Conservation (phyloP, 2,113 vertebrate species). For the Nymphicus hollandicus region DNA sequence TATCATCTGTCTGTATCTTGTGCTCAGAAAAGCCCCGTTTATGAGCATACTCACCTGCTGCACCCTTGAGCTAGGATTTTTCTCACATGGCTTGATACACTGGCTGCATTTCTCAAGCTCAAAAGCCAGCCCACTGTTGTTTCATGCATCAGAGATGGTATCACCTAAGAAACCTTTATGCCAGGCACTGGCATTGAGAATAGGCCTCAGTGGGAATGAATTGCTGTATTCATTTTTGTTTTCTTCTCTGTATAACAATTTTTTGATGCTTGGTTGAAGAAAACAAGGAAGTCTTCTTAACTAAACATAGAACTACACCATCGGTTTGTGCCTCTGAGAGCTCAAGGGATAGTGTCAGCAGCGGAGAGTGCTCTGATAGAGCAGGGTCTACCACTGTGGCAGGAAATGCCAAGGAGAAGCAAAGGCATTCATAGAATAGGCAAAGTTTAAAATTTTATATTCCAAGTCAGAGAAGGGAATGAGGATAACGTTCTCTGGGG, state of each 20-base stretch:
- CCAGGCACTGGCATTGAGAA: background rate
- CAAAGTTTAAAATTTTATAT: background rate
- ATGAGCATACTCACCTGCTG: background rate
- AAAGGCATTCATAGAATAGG: background rate
- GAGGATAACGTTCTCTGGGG: background rate
- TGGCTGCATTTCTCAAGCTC: background rate
- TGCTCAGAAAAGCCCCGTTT: background rate
- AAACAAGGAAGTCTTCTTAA: background rate
- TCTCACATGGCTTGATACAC: background rate
- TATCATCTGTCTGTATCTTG: background rate
- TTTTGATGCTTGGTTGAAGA: background rate
- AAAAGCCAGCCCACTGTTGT: background rate
- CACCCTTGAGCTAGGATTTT: background rate
- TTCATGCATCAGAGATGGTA: background rate
- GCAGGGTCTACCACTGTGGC: background rate
- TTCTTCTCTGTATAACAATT: background rate
- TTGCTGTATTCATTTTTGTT: background rate
- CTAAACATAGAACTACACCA: background rate
- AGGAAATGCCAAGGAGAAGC: background rate
- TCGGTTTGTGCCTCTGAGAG: background rate
- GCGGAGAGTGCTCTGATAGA: background rate
- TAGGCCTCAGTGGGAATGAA: background rate
- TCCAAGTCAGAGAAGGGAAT: background rate
- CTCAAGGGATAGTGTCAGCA: background rate
- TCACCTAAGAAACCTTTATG: background rate